phyloP scores from a whole-genome alignment of 2,888 invertebrate species.

The Drosophila neotestacea region DNA sequence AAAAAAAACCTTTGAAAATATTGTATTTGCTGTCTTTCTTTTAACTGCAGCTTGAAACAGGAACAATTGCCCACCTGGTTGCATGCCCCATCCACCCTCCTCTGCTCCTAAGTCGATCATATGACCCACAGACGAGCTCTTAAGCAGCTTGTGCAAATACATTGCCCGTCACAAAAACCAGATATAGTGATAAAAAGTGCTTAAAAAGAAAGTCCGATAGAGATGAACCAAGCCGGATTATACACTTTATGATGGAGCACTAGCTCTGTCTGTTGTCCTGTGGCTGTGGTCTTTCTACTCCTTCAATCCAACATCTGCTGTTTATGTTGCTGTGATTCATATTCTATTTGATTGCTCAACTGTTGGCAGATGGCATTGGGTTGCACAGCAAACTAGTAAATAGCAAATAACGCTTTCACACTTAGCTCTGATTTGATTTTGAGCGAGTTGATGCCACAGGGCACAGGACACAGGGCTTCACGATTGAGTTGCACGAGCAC shows the following conservation, averaged over 20 bases:
- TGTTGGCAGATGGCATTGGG: slow-evolving; percentile 44
- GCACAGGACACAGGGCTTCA: slow-evolving; percentile 6
- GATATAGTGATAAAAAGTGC: neutral
- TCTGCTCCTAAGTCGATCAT: too few relatives aligned
- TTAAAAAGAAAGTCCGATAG: slow-evolving; percentile 6
- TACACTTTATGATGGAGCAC: slow-evolving; percentile 52
- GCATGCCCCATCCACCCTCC: slow-evolving; percentile 18
- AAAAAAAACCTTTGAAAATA: slow-evolving; percentile 29
- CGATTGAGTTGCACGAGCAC: slow-evolving; percentile 12
- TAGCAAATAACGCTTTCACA: slow-evolving; percentile 62
- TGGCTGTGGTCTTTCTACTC: neutral
- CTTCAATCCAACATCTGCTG: slow-evolving; percentile 1
- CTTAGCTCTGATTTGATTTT: slow-evolving; percentile 62
- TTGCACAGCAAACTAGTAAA: slow-evolving; percentile 41
- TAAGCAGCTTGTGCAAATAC: slow-evolving; percentile 52
- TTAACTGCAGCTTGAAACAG: slow-evolving; percentile 25
- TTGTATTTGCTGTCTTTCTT: slow-evolving; percentile 35
- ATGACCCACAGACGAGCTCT: slow-evolving; percentile 36
- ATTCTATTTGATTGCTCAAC: slow-evolving; percentile 51
- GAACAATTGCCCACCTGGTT: slow-evolving; percentile 35
- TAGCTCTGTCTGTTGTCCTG: neutral
- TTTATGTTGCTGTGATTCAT: slow-evolving; percentile 54
- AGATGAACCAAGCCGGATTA: slow-evolving; percentile 32
- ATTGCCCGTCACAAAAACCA: neutral
- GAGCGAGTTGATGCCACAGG: slow-evolving; percentile 37